Percentiles rank a stretch among this genome's conserved stretches.
Evolutionary conservation across 2,797 vertebrate species (phyloP).

Genomic region (Acipenser oxyrinchus): DNA sequence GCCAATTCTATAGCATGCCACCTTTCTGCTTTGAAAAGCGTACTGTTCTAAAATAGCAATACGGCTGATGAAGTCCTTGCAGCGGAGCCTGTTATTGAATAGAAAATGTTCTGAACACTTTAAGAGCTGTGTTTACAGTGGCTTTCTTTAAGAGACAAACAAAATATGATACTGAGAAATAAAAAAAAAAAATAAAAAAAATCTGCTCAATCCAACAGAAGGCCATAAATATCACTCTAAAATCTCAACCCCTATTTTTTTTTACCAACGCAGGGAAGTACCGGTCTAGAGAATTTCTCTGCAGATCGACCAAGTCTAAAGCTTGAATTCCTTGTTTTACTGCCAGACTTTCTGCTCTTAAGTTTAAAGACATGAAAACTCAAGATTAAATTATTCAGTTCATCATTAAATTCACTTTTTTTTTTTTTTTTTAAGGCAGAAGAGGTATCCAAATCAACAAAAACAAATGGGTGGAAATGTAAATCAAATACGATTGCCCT

Average conservation of each 20-base stretch:
- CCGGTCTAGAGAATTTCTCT: neutral
- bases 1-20: slow-evolving; percentile 10
- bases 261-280: neutral
- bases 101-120: neutral
- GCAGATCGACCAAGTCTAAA: neutral
- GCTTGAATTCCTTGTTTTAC: too few relatives aligned
- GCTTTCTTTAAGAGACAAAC: slow-evolving; percentile 18
- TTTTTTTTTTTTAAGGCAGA: neutral
- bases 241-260: neutral
- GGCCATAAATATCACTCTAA: neutral
- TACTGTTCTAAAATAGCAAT: neutral
- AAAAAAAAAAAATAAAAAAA: slow-evolving; percentile 34
- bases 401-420: too few relatives aligned
- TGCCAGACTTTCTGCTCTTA: too few relatives aligned
- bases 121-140: slow-evolving; percentile 23
- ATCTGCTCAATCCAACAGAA: slow-evolving; percentile 28
- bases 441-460: slow-evolving; percentile 1
- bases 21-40: neutral
- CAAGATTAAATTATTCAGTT: too few relatives aligned
- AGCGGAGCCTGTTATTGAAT: neutral
- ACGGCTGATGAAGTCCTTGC: neutral
- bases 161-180: slow-evolving; percentile 35
- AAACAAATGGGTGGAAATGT: too few relatives aligned
- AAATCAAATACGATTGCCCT: too few relatives aligned
- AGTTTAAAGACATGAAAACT: too few relatives aligned